Percentiles rank a stretch among this genome's conserved stretches.
These are phyloP conservation scores for Rhynchotus rufescens DNA, from an alignment of 2,797 vertebrate species.

Conservation along the genomic window DNA sequence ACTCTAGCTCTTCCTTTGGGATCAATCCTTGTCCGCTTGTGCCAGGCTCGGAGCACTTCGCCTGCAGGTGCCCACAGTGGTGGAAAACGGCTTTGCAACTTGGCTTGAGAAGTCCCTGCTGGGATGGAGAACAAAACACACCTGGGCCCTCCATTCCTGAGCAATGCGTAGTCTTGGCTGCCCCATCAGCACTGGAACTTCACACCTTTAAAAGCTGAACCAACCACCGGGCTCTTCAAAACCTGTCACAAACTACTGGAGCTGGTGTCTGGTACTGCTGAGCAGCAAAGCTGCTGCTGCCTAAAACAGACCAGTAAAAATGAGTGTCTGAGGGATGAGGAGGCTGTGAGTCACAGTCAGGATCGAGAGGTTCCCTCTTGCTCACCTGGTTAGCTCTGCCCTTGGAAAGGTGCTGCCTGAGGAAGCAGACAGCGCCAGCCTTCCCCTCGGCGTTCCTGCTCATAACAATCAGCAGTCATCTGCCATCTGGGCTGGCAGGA, in stretches of 20 bases:
- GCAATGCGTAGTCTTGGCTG: not conserved
- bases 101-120: not conserved
- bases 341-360: not conserved
- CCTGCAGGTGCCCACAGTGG: not conserved
- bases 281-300: not conserved
- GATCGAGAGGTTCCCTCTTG: fast-evolving
- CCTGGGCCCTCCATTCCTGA: not conserved
- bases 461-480: not conserved
- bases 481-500: not conserved
- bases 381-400: not conserved
- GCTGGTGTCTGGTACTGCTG: not conserved
- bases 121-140: not conserved
- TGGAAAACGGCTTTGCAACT: not conserved
- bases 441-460: not conserved
- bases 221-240: not conserved
- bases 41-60: not conserved
- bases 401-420: not conserved
- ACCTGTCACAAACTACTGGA: not conserved
- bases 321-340: not conserved
- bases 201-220: not conserved
- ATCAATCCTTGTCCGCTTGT: too few relatives aligned
- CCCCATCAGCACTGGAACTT: not conserved
- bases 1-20: not conserved
- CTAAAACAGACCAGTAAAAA: not conserved
- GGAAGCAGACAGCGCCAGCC: not conserved